A percentile compares a stretch with the other conserved stretches of the same genome.
Conservation (phyloP, 1,140 invertebrate genomes). For the Philopotamus ludificatus region DNA sequence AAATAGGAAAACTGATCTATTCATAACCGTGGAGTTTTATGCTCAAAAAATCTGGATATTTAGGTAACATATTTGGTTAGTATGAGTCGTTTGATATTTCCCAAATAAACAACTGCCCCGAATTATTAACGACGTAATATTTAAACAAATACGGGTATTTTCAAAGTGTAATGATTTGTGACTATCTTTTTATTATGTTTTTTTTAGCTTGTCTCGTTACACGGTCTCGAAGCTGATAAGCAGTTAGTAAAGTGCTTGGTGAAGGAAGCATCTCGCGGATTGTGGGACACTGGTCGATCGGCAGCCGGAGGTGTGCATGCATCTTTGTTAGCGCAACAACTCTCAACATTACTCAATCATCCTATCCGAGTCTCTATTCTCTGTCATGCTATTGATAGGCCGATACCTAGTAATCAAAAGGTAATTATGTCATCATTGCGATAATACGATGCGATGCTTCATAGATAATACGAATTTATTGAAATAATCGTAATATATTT, state of each 20-base stretch:
- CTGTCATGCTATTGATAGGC: slow-evolving; percentile 50
- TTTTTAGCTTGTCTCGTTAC: slow-evolving; percentile 34
- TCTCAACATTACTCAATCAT: slow-evolving; percentile 49
- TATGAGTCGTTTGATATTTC: too few relatives aligned
- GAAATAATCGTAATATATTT: slow-evolving; percentile 15
- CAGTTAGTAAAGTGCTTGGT: slow-evolving; percentile 48
- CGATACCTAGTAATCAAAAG: slow-evolving; percentile 49
- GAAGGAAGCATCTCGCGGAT: slow-evolving; percentile 44
- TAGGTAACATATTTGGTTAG: too few relatives aligned
- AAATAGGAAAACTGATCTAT: not conserved
- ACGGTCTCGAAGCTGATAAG: slow-evolving; percentile 43
- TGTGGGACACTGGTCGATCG: slow-evolving; percentile 25
- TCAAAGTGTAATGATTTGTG: not conserved
- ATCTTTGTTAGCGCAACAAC: slow-evolving; percentile 48
- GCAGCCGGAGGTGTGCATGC: slow-evolving; percentile 47
- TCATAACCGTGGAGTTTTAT: not conserved
- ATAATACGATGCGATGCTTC: too few relatives aligned
- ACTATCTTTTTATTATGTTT: slow-evolving; percentile 29
- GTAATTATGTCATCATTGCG: slow-evolving; percentile 40
- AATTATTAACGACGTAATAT: too few relatives aligned
- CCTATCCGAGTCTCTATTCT: slow-evolving; percentile 53
- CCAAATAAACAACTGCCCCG: too few relatives aligned
- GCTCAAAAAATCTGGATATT: not conserved
- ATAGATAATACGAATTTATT: slow-evolving; percentile 25
- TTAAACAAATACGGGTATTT: too few relatives aligned